Evolutionary conservation across 2,888 invertebrate genomes (phyloP).

Genomic region (Lathronympha strigana): DNA sequence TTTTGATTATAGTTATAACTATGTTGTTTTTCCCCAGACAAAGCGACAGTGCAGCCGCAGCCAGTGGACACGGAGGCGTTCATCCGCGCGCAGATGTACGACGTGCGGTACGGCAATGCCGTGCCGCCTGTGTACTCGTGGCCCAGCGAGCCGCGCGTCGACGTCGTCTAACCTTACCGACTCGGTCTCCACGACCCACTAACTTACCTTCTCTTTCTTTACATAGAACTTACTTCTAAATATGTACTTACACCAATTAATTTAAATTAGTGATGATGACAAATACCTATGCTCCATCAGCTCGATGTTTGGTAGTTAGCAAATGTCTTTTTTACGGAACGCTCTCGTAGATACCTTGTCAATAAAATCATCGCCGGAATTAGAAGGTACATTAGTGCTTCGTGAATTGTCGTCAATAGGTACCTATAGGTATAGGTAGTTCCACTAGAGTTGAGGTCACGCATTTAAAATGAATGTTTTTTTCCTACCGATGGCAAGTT

Average conservation of each 20-base stretch:
- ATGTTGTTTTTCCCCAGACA: constrained; percentile 76
- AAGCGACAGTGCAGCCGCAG: constrained; percentile 91
- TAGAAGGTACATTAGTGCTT: neutral
- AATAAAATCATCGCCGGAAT: neutral
- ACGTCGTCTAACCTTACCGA: constrained; percentile 56
- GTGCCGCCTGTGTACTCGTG: constrained; percentile 87
- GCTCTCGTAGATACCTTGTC: no score
- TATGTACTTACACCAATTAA: no score
- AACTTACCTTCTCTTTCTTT: neutral
- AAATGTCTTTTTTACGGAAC: neutral
- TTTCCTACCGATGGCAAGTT: no score
- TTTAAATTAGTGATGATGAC: no score
- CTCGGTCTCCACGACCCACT: neutral
- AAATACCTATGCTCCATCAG: no score
- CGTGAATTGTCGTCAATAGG: neutral
- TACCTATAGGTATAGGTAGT: no score
- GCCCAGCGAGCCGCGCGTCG: constrained; percentile 62
- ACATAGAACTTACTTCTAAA: neutral
- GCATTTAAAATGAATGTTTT: no score
- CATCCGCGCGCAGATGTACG: constrained; percentile 92
- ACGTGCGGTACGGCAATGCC: constrained; percentile 87
- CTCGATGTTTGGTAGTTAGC: neutral
- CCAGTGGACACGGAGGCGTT: constrained; percentile 89
- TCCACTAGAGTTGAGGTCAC: no score
- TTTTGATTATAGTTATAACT: no score